These are phyloP conservation scores for Fopius arisanus DNA, from an alignment of 1,140 invertebrate species.

Conservation along the genomic window DNA sequence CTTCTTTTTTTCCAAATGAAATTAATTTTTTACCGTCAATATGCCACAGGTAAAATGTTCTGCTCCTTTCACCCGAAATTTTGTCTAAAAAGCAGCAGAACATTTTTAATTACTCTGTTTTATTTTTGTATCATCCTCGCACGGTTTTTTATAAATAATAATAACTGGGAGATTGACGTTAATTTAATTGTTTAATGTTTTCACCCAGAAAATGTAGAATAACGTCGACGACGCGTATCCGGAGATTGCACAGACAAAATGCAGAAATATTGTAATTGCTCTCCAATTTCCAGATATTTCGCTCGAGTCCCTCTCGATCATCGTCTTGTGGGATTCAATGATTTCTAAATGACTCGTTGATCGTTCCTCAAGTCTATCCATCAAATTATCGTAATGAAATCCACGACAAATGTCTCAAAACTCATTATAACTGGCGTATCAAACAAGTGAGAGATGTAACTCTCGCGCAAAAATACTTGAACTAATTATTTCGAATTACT, in stretches of 20 bases:
- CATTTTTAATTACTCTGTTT: not conserved
- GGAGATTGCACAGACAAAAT: conserved; percentile 32
- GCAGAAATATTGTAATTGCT: conserved; percentile 34
- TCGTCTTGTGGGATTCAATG: conserved; percentile 39
- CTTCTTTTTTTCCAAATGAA: not conserved
- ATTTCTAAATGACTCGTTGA: conserved; percentile 29
- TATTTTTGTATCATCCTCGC: too few relatives aligned
- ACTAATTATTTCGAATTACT: too few relatives aligned
- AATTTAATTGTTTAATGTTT: too few relatives aligned
- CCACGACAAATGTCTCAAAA: too few relatives aligned
- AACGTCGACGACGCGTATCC: conserved; percentile 42
- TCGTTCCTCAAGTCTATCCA: not conserved
- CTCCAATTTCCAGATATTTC: conserved; percentile 49
- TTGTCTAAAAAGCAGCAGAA: too few relatives aligned
- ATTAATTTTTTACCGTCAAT: not conserved
- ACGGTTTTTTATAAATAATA: too few relatives aligned
- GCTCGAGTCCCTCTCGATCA: conserved; percentile 39
- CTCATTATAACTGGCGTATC: not conserved
- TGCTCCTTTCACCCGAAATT: too few relatives aligned
- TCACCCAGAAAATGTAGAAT: conserved; percentile 50
- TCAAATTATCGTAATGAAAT: not conserved
- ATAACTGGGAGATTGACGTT: too few relatives aligned
- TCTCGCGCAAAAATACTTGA: not conserved
- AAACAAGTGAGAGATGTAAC: not conserved
- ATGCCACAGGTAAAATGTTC: too few relatives aligned